Conservation (phyloP, 2,888 invertebrate genomes). For the Thymelicus acteon region DNA sequence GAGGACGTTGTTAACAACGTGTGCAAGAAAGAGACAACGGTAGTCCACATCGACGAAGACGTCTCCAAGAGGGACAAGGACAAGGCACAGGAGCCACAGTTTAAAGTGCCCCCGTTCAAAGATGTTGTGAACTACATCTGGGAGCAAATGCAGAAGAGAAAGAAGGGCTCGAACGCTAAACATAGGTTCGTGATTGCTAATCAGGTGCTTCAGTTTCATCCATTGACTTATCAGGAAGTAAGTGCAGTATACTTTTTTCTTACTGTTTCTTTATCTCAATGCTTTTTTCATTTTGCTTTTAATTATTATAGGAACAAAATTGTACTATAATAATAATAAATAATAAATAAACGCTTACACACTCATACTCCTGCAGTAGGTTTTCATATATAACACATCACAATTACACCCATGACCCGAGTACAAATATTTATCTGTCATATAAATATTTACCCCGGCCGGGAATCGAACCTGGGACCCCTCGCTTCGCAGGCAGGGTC, state of each 20-base stretch:
- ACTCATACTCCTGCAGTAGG: no score
- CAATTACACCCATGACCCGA: no score
- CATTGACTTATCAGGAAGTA: constrained; percentile 90
- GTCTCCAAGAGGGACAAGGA: constrained; percentile 72
- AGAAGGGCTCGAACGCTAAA: constrained; percentile 82
- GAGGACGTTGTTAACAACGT: constrained; percentile 80
- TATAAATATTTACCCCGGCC: no score
- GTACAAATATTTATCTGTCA: no score
- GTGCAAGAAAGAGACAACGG: constrained; percentile 65
- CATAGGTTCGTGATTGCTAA: constrained; percentile 87
- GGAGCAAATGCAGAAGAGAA: constrained; percentile 86
- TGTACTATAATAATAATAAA: no score
- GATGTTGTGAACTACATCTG: constrained; percentile 89
- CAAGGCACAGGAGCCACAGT: constrained; percentile 56
- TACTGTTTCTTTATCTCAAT: neutral
- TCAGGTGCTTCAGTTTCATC: constrained; percentile 89
- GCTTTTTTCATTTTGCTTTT: no score
- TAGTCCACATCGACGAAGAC: constrained; percentile 64
- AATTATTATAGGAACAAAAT: no score
- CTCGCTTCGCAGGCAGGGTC: no score
- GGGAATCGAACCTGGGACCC: no score
- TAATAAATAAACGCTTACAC: no score
- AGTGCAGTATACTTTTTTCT: constrained; percentile 37
- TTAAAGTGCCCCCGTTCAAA: constrained; percentile 89
- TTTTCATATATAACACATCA: no score